Evolutionary conservation across 2,888 invertebrate species (phyloP).

Genomic region (Morpho helenor): DNA sequence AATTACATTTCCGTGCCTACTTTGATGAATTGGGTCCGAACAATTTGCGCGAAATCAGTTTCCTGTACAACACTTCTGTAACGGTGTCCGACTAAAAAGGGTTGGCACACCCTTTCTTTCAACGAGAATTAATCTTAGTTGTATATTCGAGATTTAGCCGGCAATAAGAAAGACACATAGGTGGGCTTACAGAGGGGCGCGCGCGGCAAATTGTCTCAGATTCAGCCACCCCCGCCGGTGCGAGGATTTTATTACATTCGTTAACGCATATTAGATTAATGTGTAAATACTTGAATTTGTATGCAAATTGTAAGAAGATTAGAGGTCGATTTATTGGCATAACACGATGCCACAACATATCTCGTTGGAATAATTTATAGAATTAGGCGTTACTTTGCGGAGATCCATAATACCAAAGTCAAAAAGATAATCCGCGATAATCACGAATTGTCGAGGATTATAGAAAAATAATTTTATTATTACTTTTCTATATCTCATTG

Average conservation of each 20-base stretch:
- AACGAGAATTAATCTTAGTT: constrained; percentile 74
- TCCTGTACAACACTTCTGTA: constrained; percentile 23
- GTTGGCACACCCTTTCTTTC: constrained; percentile 73
- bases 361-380: neutral
- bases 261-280: constrained; percentile 74
- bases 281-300: constrained; percentile 62
- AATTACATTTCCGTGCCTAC: constrained; percentile 2
- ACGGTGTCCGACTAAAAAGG: constrained; percentile 39
- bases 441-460: too few species aligned
- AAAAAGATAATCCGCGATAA: too few species aligned
- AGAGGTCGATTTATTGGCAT: constrained; percentile 10
- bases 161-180: constrained; percentile 78
- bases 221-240: constrained; percentile 45
- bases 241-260: constrained; percentile 75
- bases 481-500: neutral
- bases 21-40: constrained; percentile 15
- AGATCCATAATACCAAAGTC: too few species aligned
- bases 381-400: too few species aligned
- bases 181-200: constrained; percentile 70
- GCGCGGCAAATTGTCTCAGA: constrained; percentile 75
- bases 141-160: constrained; percentile 77
- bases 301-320: constrained; percentile 52
- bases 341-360: too few species aligned
- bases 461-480: too few species aligned
- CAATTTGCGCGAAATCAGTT: constrained; percentile 16